Percentiles rank a stretch among this genome's conserved stretches.
Evolutionary conservation across 2,888 invertebrate genomes (phyloP).

Genomic region (Lasioglossum oenotherae): DNA sequence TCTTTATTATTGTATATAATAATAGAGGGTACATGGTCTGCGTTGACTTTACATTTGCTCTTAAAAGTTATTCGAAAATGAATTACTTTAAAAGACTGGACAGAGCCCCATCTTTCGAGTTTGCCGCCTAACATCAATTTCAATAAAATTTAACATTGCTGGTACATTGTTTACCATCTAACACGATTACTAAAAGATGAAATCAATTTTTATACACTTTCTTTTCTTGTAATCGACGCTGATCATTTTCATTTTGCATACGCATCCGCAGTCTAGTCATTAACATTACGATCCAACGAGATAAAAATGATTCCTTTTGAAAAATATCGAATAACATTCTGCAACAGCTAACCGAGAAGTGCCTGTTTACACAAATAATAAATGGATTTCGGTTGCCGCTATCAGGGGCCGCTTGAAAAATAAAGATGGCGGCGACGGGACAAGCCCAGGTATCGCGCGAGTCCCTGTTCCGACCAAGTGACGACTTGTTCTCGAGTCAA

Average conservation of each 20-base stretch:
- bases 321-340: background rate
- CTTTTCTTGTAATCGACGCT: too few species aligned
- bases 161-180: too few species aligned
- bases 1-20: too few species aligned
- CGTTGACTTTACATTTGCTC: background rate
- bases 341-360: too few species aligned
- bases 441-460: slow-evolving; percentile 14
- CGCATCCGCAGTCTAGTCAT: too few species aligned
- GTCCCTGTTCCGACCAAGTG: slow-evolving; percentile 11
- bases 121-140: background rate
- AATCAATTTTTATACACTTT: too few species aligned
- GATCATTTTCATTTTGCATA: too few species aligned
- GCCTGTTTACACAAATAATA: background rate
- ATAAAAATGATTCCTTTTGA: background rate
- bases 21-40: background rate
- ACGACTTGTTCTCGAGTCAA: background rate
- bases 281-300: background rate
- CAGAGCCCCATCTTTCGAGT: background rate
- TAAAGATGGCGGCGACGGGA: background rate
- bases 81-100: too few species aligned
- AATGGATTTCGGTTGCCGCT: background rate
- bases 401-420: background rate
- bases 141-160: too few species aligned
- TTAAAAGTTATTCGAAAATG: background rate
- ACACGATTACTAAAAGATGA: too few species aligned